Conservation (phyloP, 2,888 invertebrate species). For the Cheilosia grossa region DNA sequence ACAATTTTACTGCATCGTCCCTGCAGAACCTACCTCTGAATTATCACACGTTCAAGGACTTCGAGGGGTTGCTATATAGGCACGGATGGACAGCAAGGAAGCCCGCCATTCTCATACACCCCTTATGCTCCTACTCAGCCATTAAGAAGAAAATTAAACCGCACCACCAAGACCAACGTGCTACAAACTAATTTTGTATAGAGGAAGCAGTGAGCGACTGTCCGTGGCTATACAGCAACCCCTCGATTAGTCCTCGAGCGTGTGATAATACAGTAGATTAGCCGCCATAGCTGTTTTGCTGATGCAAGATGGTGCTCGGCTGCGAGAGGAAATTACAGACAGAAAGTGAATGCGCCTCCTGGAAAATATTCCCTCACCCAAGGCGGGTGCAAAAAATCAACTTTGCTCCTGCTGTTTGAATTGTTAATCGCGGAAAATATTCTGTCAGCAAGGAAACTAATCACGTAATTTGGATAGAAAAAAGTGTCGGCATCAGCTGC, state of each 20-base stretch:
- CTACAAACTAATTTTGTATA: slow-evolving; percentile 10
- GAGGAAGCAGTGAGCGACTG: neutral
- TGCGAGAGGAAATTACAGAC: slow-evolving; percentile 22
- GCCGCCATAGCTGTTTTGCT: neutral
- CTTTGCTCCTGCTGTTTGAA: slow-evolving; percentile 6
- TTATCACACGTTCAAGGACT: slow-evolving; percentile 2
- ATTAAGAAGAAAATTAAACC: slow-evolving; percentile 23
- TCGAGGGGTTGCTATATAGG: neutral
- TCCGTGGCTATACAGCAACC: neutral
- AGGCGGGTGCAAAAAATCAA: slow-evolving; percentile 10
- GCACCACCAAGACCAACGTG: neutral
- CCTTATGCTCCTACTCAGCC: neutral
- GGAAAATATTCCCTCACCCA: neutral
- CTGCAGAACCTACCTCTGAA: neutral
- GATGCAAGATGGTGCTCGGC: neutral
- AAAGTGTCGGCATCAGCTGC: too few relatives aligned
- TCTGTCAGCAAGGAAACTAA: neutral
- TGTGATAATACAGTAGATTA: neutral
- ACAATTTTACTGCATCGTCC: slow-evolving; percentile 1
- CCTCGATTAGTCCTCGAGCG: neutral
- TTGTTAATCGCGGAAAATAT: slow-evolving; percentile 41
- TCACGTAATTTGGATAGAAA: too few relatives aligned
- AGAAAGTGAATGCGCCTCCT: neutral
- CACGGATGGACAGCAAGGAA: neutral
- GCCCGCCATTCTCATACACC: neutral